Base-by-base conservation (phyloP, 2,797 vertebrate species). In the Botia almorhae region DNA sequence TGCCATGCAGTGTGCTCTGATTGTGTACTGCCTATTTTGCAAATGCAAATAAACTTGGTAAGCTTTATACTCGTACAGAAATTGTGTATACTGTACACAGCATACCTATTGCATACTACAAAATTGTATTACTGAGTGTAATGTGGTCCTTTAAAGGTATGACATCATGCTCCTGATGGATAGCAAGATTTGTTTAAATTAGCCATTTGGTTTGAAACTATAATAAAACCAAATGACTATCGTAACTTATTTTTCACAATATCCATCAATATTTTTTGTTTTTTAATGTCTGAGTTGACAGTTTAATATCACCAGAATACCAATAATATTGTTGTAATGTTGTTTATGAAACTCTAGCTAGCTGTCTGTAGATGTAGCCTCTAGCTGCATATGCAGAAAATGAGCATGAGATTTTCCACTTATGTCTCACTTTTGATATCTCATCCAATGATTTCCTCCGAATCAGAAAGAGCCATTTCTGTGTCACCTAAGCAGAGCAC, bases 401-500 rank as follows among this genome's bases (percentile, higher is more conserved):
- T n/a, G 13, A 23, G 26, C 53, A 21, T 55, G 29, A 65, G 2
- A 16, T 26, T 13, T 19, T 67, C 5, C 51, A 29, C 16, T 33
- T 68, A 68, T 73, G 53, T 73, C 23, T 63, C 16, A 5, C 12
- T 46, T 67, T 76, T 63, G 55, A 65, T 73, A 43, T 80, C 17
- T 63, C 26, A 19, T 68, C 48, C 58, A 23, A 23, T 67, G 16
- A 64, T 70, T 82, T 19, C 16, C 43, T 67, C 3, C 29, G 23
- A 43, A 8, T 61, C 16, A 68, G 65, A 60, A 69, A 53, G 56
- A 76, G 19, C 50, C 33, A 61, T 68, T 78, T 50, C 67, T 58
- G 39, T 13, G 48, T 69, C 63, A 67, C 67, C 85, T 82, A 82
- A 84, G 71, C 33, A 78, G 78, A 73, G 48, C 61, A 78, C 67